A percentile compares a stretch with the other conserved stretches of the same genome.
Conservation (phyloP, 2,113 vertebrate species). For the Micronisus gabar region DNA sequence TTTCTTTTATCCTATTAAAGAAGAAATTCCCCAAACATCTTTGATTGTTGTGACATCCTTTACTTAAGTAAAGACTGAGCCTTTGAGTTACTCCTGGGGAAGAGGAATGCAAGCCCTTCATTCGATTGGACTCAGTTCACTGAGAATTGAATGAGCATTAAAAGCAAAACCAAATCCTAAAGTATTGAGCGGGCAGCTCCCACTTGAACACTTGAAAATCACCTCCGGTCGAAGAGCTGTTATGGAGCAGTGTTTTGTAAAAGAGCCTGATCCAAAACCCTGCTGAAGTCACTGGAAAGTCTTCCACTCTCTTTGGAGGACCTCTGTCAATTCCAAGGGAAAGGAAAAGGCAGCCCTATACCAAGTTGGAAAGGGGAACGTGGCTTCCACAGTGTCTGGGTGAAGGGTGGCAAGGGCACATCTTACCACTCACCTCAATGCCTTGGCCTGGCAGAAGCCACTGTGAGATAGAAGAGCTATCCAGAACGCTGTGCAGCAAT, state of each 20-base stretch:
- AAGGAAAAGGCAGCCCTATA: neutral
- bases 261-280: neutral
- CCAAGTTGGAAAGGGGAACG: neutral
- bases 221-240: neutral
- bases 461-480: neutral
- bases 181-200: neutral
- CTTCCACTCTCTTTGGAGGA: neutral
- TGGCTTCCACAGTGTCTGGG: neutral
- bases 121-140: neutral
- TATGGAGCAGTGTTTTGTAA: neutral
- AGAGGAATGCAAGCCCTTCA: neutral
- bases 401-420: neutral
- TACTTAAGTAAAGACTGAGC: neutral
- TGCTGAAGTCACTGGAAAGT: neutral
- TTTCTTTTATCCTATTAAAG: slow-evolving; percentile 43
- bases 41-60: slow-evolving; percentile 40
- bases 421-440: accelerated
- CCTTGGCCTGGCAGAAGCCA: neutral
- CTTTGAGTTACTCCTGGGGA: neutral
- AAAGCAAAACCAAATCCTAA: neutral
- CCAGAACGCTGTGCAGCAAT: neutral
- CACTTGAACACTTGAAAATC: neutral
- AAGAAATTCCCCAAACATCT: slow-evolving; percentile 30
- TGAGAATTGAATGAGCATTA: neutral
- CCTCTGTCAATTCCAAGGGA: accelerated